These are phyloP conservation scores for Coptotermes formosanus DNA, from an alignment of 1,140 invertebrate species.

Conservation along the genomic window DNA sequence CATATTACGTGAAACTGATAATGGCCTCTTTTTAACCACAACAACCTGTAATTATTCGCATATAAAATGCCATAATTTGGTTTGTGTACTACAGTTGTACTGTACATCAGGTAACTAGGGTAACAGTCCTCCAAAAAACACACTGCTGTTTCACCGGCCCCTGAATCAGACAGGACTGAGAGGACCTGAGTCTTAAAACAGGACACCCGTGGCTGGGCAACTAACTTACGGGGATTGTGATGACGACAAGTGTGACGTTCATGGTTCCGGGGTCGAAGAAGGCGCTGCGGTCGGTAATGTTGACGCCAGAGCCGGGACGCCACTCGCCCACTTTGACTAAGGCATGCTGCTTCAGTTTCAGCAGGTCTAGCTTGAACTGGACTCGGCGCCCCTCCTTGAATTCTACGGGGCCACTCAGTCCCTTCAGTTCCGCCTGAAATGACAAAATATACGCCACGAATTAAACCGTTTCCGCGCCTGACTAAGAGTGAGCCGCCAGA, in stretches of 20 bases:
- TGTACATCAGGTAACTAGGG: too few relatives aligned
- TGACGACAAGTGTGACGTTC: constrained; percentile 65
- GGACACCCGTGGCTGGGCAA: not conserved
- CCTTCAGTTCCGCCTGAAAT: constrained; percentile 69
- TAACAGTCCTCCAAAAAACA: not conserved
- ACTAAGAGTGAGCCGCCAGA: too few relatives aligned
- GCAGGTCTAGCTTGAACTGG: constrained; percentile 72
- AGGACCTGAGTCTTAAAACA: not conserved
- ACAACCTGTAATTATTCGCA: too few relatives aligned
- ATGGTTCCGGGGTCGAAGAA: constrained; percentile 58
- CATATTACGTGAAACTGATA: too few relatives aligned
- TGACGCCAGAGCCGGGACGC: constrained; percentile 55
- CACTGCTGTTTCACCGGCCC: not conserved
- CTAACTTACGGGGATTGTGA: constrained; percentile 63
- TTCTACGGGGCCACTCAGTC: constrained; percentile 72
- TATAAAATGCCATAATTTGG: too few relatives aligned
- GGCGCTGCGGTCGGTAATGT: constrained; percentile 58
- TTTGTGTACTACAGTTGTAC: too few relatives aligned
- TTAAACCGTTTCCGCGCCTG: too few relatives aligned
- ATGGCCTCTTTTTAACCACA: too few relatives aligned
- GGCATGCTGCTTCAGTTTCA: constrained; percentile 71
- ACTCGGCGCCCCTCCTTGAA: constrained; percentile 74
- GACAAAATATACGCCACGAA: too few relatives aligned
- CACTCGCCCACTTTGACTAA: constrained; percentile 69
- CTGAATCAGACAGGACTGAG: not conserved